Evolutionary conservation across 2,797 vertebrate genomes (phyloP), one percentile per base, ranked within the genome.

Genomic region (Hydrocynus forskahlii): DNA sequence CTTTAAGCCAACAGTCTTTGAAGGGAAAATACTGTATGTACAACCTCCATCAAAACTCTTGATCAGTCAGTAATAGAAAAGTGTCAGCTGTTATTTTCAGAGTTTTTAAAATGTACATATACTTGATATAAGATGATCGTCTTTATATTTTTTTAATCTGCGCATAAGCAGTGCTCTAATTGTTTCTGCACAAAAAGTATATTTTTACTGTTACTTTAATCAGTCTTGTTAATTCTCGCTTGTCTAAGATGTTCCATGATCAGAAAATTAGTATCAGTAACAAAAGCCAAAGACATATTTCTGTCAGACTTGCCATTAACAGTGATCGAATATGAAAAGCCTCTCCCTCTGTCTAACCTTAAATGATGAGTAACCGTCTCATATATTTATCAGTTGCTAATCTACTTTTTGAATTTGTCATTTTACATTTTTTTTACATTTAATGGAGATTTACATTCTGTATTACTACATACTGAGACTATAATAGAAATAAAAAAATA

Each of bases 311-410:
- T 4, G 1, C 0, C 38, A 67, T 21, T 45, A 45, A 67, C 43
- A 35, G 8, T 8, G 16, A 35, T 66, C 63, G 4, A 23, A 68
- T 21, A 10, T 69, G 38, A 59, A 68, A n/a, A 38, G 35, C 40
- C 7, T 16, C 21, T 75, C 7, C 10, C 9, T 52, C 19, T 81
- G 66, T 68, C 23, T 60, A 12, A 59, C 40, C 72, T 60, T 23
- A 57, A 59, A 59, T 21, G 19, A 59, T 21, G 19, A 75, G 7
- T 35, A 17, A 76, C n/a, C 23, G 12, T 73, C 29, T 68, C n/a
- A 63, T 70, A 63, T 7, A 70, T 63, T 35, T 71, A 54, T 54
- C 25, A 63, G 54, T 75, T 69, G 25, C 45, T 75, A 13, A 70
- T 76, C 29, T 60, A 8, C 9, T 43, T 73, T 40, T 14, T 12